Conservation (phyloP, 2,888 invertebrate species). For the Drosophila testacea region DNA sequence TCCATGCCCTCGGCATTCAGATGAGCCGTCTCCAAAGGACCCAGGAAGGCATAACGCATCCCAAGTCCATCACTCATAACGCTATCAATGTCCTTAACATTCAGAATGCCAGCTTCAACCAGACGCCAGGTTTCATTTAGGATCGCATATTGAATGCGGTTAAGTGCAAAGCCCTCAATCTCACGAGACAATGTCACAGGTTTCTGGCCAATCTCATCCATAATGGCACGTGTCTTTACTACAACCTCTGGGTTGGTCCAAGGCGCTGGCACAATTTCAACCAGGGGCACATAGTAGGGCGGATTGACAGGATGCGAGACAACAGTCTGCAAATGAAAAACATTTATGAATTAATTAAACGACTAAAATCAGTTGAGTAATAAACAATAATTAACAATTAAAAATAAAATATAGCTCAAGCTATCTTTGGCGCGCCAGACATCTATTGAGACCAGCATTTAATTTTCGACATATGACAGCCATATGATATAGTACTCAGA, state of each 20-base stretch:
- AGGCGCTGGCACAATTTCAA: constrained; percentile 97
- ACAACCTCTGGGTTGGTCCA: constrained; percentile 94
- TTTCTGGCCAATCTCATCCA: constrained; percentile 95
- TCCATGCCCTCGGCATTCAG: constrained; percentile 95
- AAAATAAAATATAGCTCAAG: no score
- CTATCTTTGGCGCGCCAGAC: no score
- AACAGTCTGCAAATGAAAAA: constrained; percentile 65
- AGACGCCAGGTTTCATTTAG: constrained; percentile 96
- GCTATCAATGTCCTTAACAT: constrained; percentile 95
- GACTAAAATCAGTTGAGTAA: no score
- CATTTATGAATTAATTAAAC: no score
- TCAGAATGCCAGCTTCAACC: constrained; percentile 93
- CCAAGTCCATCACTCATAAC: constrained; percentile 98
- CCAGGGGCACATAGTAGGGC: constrained; percentile 97
- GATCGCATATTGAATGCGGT: constrained; percentile 97
- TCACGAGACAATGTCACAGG: constrained; percentile 95
- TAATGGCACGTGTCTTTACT: constrained; percentile 89
- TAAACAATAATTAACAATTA: no score
- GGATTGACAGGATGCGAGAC: constrained; percentile 98
- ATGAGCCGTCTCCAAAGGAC: constrained; percentile 96
- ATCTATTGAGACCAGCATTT: no score
- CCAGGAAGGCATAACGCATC: constrained; percentile 97
- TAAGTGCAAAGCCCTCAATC: constrained; percentile 96
- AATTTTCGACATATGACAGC: background rate
- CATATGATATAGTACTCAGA: no score